Conservation (phyloP, 2,797 vertebrate genomes). For the Enteromius anoplus region DNA sequence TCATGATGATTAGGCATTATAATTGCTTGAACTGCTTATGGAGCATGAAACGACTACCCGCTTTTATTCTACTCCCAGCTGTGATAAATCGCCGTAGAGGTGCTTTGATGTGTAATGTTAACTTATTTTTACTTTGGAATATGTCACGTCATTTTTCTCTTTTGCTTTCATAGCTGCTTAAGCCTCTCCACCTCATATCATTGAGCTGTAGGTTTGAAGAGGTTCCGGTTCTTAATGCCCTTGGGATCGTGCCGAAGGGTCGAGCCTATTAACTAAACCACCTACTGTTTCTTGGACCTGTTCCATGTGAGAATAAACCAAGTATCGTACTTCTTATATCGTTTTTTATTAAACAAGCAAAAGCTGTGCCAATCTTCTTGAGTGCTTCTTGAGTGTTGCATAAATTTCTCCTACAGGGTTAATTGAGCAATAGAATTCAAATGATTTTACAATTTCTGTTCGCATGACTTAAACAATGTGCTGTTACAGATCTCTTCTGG, state of each 20-base stretch:
- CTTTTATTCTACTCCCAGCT: conserved; percentile 51
- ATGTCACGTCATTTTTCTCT: conserved; percentile 68
- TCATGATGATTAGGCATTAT: conserved; percentile 47
- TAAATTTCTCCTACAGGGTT: conserved; percentile 40
- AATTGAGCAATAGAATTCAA: conserved; percentile 42
- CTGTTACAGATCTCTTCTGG: background rate
- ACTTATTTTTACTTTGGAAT: conserved; percentile 61
- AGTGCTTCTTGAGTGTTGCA: conserved; percentile 26
- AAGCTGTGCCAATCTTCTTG: conserved; percentile 37
- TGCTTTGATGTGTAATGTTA: conserved; percentile 64
- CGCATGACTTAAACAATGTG: conserved; percentile 18
- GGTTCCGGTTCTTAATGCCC: conserved; percentile 55
- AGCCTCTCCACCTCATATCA: conserved; percentile 60
- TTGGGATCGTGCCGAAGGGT: conserved; percentile 58
- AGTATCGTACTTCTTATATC: conserved; percentile 45
- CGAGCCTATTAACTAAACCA: conserved; percentile 64
- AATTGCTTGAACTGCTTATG: conserved; percentile 63
- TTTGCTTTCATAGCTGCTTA: conserved; percentile 68
- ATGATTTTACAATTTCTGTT: conserved; percentile 51
- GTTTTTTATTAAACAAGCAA: conserved; percentile 52
- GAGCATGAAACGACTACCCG: conserved; percentile 54
- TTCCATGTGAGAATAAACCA: conserved; percentile 53
- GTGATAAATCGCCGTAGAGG: conserved; percentile 59
- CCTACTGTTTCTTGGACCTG: conserved; percentile 59
- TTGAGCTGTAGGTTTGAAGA: conserved; percentile 56